Conservation (phyloP, 2,888 invertebrate species). For the Cerceris rybyensis region DNA sequence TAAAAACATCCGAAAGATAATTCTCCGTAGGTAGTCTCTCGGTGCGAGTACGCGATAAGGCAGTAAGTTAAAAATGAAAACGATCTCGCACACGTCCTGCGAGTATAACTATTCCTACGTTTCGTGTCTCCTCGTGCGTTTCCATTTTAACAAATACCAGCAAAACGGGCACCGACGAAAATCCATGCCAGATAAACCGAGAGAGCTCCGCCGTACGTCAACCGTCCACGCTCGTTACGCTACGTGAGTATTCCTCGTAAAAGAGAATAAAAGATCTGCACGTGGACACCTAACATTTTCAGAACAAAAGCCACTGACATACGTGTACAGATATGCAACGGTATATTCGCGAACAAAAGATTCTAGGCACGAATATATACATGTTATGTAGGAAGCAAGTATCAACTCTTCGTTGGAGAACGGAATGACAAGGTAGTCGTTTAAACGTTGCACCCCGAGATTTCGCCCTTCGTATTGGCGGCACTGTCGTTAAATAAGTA, state of each 20-base stretch:
- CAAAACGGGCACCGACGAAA: slow-evolving; percentile 33
- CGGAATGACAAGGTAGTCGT: not conserved
- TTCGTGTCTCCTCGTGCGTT: not conserved
- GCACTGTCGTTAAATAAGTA: slow-evolving; percentile 17
- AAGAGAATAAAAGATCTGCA: slow-evolving; percentile 54
- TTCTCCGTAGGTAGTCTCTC: not conserved
- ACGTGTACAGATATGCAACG: slow-evolving; percentile 26
- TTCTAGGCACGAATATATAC: slow-evolving; percentile 5
- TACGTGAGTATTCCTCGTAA: slow-evolving; percentile 26
- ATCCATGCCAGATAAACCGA: slow-evolving; percentile 39
- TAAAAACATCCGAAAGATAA: slow-evolving; percentile 43
- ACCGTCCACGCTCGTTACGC: slow-evolving; percentile 35
- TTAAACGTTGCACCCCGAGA: slow-evolving; percentile 5
- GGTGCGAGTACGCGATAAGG: slow-evolving; percentile 8
- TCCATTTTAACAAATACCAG: slow-evolving; percentile 8
- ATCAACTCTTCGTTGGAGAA: too few species aligned
- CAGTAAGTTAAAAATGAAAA: slow-evolving; percentile 40
- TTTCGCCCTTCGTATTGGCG: slow-evolving; percentile 5
- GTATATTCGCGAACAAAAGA: slow-evolving; percentile 30
- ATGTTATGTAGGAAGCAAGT: not conserved
- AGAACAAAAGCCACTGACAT: slow-evolving; percentile 49
- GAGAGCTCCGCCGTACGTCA: slow-evolving; percentile 23
- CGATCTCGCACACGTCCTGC: slow-evolving; percentile 19
- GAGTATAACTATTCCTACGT: slow-evolving; percentile 15
- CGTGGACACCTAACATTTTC: slow-evolving; percentile 46